Evolutionary conservation across 2,797 vertebrate species (phyloP).

Genomic region (Gymnocypris eckloni): DNA sequence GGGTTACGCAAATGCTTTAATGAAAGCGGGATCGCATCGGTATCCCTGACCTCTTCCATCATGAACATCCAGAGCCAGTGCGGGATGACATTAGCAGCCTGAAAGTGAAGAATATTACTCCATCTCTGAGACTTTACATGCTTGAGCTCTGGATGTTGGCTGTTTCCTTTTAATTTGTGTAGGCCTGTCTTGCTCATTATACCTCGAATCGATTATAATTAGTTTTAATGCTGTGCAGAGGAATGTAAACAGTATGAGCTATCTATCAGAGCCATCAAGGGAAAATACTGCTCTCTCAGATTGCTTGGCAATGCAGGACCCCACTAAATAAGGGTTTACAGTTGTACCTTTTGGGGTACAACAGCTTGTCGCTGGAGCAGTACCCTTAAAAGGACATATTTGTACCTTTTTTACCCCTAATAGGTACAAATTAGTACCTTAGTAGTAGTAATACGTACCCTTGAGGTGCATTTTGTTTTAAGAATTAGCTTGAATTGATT

Average conservation of each 20-base stretch:
- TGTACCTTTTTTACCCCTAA: too few species aligned
- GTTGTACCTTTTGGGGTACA: too few species aligned
- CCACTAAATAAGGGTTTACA: too few species aligned
- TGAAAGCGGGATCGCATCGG: slow-evolving; percentile 53
- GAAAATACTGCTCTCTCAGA: slow-evolving; percentile 22
- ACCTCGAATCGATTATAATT: slow-evolving; percentile 74
- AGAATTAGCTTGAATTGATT: not conserved
- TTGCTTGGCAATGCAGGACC: slow-evolving; percentile 1
- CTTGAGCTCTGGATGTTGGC: not conserved
- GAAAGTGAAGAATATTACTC: slow-evolving; percentile 12
- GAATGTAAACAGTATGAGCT: slow-evolving; percentile 65
- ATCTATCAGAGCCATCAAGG: slow-evolving; percentile 36
- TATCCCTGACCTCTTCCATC: slow-evolving; percentile 46
- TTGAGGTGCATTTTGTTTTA: not conserved
- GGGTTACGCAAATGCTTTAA: slow-evolving; percentile 33
- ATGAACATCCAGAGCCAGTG: not conserved
- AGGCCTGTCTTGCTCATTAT: slow-evolving; percentile 68
- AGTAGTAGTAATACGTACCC: too few species aligned
- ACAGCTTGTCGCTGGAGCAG: too few species aligned
- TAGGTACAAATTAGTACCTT: too few species aligned
- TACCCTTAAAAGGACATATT: too few species aligned
- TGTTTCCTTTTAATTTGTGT: slow-evolving; percentile 66
- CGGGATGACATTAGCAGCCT: not conserved
- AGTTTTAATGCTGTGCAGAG: slow-evolving; percentile 72
- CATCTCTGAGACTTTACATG: slow-evolving; percentile 11